A percentile compares a stretch with the other conserved stretches of the same genome.
Conservation (phyloP, 2,888 invertebrate species). For the Hofmannophila pseudospretella region DNA sequence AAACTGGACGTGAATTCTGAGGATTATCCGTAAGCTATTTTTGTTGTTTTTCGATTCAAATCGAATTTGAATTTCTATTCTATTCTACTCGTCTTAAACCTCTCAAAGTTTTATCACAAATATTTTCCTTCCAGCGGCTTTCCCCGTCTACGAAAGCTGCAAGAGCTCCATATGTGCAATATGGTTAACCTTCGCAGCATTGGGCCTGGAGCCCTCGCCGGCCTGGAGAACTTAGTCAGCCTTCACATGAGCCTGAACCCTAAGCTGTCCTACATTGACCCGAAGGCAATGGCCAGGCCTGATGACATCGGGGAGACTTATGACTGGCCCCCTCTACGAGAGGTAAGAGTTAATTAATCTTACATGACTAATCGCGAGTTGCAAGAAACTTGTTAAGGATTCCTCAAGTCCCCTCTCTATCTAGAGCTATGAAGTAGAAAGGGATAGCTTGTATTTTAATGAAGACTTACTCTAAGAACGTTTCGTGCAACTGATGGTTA, state of each 20-base stretch:
- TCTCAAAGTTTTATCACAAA: too few relatives aligned
- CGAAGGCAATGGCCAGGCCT: conserved; percentile 76
- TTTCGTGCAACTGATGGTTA: too few relatives aligned
- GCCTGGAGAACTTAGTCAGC: conserved; percentile 67
- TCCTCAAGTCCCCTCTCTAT: too few relatives aligned
- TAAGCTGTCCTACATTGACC: conserved; percentile 76
- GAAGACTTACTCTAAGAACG: too few relatives aligned
- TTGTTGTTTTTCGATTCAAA: too few relatives aligned
- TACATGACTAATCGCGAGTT: too few relatives aligned
- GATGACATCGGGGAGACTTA: conserved; percentile 69
- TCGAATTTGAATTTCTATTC: too few relatives aligned
- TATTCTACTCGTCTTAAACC: too few relatives aligned
- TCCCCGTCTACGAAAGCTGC: conserved; percentile 79
- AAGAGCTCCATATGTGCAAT: conserved; percentile 82
- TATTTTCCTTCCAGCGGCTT: conserved; percentile 80
- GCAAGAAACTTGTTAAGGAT: too few relatives aligned
- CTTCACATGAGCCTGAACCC: conserved; percentile 82
- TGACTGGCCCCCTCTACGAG: conserved; percentile 81
- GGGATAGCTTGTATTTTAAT: too few relatives aligned
- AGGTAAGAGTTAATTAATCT: too few relatives aligned
- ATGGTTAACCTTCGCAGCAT: conserved; percentile 80
- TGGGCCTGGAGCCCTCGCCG: conserved; percentile 61
- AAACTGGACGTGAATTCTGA: conserved; percentile 63
- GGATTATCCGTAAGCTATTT: conserved; percentile 48
- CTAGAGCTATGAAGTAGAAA: too few relatives aligned